Evolutionary conservation across 2,888 invertebrate genomes (phyloP), one percentile per base, ranked within the genome.

Genomic region (Mythimna pallens): DNA sequence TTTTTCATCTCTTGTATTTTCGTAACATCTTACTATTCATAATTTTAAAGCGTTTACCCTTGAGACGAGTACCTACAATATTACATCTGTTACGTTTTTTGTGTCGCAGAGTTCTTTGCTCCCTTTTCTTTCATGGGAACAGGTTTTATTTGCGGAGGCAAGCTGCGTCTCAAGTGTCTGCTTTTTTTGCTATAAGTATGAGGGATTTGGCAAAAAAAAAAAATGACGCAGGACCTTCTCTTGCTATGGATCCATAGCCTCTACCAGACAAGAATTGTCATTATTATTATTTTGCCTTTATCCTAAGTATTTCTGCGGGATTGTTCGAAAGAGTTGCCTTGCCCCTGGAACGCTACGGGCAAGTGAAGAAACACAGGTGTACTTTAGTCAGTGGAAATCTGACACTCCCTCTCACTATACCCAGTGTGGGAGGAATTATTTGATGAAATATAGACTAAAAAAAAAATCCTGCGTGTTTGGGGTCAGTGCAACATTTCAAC

Each of bases 31-130:
- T 12, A 58, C 14, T n/a, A 57, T 76, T 65, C 76, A 61, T 57
- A 22, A 47, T 75, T 62, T 54, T 34, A 34, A 62, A 58, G 6
- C 10, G 47, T 36, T 55, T 58, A 64, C 43, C 83, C 70, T 83
- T 80, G 70, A 68, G 58, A 55, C 55, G 47, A 30, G 22, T 57
- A 61, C 30, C 30, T 30, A 30, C 20, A 54, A 30, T 40, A 47
- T 50, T 47, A 55, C 52, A 64, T 54, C 58, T 65, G 64, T 66
- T 65, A 43, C 50, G 74, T 71, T 59, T 70, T 67, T 73, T 79
- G 14, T 78, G 66, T 55, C 20, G 52, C 25, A 36, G 30, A 70
- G 74, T 73, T 81, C 66, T 62, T 81, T 83, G 80, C 73, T 67
- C 80, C 64, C 65, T 65, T 62, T 61, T 65, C 8, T 58, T 65